These are phyloP conservation scores for Mustela nigripes DNA, from an alignment of 2,113 vertebrate genomes.

Conservation along the genomic window DNA sequence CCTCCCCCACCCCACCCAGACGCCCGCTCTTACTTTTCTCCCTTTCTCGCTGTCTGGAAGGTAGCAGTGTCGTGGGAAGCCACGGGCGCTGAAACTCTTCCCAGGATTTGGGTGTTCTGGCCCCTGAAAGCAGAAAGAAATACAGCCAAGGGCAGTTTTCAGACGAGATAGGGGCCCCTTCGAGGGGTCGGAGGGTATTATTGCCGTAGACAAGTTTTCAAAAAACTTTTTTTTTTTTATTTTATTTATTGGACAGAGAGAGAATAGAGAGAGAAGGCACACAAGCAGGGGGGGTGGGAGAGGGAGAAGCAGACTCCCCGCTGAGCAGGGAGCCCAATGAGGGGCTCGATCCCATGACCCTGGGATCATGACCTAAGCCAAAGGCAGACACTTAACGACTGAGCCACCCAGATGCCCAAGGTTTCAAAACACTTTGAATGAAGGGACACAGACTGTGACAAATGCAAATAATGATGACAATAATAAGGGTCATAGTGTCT, in stretches of 20 bases:
- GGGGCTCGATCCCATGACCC: no score
- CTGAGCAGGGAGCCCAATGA: no score
- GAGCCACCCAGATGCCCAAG: no score
- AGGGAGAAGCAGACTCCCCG: no score
- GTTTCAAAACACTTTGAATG: neutral
- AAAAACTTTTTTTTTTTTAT: neutral
- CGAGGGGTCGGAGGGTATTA: no score
- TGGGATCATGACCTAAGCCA: no score
- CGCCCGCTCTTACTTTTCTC: conserved; percentile 90
- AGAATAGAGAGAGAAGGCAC: no score
- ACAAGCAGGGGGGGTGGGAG: no score
- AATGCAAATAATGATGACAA: neutral
- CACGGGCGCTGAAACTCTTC: conserved; percentile 96
- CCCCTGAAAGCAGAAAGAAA: conserved; percentile 87
- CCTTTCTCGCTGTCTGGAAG: conserved; percentile 97
- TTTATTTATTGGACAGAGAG: no score
- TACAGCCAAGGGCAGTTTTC: neutral
- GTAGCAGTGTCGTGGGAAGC: conserved; percentile 97
- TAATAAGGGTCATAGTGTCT: neutral
- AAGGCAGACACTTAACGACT: no score
- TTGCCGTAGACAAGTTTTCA: neutral
- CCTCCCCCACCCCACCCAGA: neutral
- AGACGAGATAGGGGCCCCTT: neutral
- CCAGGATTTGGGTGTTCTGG: conserved; percentile 96
- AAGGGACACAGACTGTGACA: neutral